Evolutionary conservation across 1,140 invertebrate species (phyloP).

Genomic region (Anastatus disparis): DNA sequence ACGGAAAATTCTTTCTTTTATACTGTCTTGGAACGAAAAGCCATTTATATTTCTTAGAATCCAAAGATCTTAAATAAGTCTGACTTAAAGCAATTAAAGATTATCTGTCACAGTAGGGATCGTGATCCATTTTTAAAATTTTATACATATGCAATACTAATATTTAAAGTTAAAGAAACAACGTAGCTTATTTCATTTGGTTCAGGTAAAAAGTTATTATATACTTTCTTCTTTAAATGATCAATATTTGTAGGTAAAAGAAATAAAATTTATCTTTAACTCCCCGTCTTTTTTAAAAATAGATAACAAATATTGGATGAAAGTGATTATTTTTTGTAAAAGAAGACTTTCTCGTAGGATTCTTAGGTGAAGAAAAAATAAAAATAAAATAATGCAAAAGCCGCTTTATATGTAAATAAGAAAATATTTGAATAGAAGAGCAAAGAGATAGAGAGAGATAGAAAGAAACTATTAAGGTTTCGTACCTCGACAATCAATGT

Average conservation of each 20-base stretch:
- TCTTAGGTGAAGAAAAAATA: too few species aligned
- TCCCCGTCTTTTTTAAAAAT: too few species aligned
- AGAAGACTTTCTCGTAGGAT: too few species aligned
- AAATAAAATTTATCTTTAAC: too few species aligned
- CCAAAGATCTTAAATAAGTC: background rate
- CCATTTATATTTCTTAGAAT: constrained; percentile 34
- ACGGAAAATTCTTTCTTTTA: constrained; percentile 20
- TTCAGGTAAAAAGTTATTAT: background rate
- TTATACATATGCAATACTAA: background rate
- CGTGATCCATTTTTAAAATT: too few species aligned
- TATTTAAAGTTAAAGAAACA: background rate
- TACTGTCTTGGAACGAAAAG: constrained; percentile 26
- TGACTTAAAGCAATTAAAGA: background rate
- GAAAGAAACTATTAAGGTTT: background rate
- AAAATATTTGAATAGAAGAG: background rate
- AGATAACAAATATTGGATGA: too few species aligned
- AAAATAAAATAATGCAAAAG: too few species aligned
- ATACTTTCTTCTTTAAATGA: background rate
- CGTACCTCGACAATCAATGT: constrained; percentile 13
- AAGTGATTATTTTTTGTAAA: too few species aligned
- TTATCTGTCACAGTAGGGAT: too few species aligned
- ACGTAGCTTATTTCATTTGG: background rate
- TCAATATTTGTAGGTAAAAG: too few species aligned
- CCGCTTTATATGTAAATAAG: background rate
- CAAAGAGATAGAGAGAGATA: background rate